phyloP scores from a whole-genome alignment of 2,113 vertebrate genomes.

The Gymnarchus niloticus region DNA sequence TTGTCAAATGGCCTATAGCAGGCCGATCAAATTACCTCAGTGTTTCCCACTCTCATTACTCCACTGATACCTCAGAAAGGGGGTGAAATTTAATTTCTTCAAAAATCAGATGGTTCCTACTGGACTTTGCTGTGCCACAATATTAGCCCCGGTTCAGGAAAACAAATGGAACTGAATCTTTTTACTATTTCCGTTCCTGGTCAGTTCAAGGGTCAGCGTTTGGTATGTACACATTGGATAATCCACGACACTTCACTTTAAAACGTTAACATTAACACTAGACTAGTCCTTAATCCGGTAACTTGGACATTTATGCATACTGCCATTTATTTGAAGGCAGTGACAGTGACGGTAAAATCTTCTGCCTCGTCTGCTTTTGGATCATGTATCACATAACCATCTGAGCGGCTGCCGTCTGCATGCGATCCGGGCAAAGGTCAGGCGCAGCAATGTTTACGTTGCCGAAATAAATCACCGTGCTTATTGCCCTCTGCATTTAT shows the following conservation, averaged over 20 bases:
- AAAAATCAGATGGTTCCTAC: not conserved
- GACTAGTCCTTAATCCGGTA: not conserved
- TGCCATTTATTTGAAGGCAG: not conserved
- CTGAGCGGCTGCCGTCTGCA: conserved; percentile 51
- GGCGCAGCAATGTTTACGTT: conserved; percentile 75
- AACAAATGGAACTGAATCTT: not conserved
- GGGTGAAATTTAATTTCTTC: not conserved
- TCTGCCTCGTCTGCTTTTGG: too few relatives aligned
- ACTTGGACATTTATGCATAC: not conserved
- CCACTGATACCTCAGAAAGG: not conserved
- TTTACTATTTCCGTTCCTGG: not conserved
- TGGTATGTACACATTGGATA: not conserved
- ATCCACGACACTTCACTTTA: not conserved
- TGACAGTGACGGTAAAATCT: too few relatives aligned
- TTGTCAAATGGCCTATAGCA: not conserved
- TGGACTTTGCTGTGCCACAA: not conserved
- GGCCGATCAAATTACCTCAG: not conserved
- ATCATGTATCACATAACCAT: conserved; percentile 50
- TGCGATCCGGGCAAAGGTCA: conserved; percentile 54
- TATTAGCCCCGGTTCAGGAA: not conserved
- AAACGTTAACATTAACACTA: not conserved
- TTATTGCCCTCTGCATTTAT: conserved; percentile 64
- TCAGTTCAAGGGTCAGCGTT: not conserved
- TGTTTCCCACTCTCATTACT: not conserved
- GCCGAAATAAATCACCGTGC: conserved; percentile 79